These are phyloP conservation scores for Hassar affinis DNA, from an alignment of 2,113 vertebrate genomes.

Conservation along the genomic window DNA sequence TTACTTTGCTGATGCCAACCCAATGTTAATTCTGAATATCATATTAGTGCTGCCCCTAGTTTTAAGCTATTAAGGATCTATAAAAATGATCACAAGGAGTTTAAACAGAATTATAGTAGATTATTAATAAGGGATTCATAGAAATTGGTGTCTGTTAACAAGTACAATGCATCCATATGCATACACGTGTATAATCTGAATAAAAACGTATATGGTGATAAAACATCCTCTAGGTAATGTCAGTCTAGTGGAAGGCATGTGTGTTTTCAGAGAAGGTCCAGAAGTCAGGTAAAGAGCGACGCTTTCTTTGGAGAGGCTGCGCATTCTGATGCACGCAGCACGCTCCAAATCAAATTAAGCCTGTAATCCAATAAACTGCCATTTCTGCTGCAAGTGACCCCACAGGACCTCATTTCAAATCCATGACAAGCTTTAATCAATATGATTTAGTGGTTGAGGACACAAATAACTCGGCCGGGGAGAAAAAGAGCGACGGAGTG, in stretches of 20 bases:
- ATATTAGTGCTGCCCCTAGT: neutral
- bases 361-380: slow-evolving; percentile 65
- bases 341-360: slow-evolving; percentile 67
- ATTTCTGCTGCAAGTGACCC: slow-evolving; percentile 64
- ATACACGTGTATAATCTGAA: neutral
- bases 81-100: neutral
- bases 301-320: slow-evolving; percentile 33
- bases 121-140: neutral
- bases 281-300: slow-evolving; percentile 43
- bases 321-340: slow-evolving; percentile 57
- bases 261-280: slow-evolving; percentile 23
- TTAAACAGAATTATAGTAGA: neutral
- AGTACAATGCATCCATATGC: neutral
- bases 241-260: slow-evolving; percentile 10
- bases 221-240: slow-evolving; percentile 16
- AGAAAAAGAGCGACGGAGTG: slow-evolving; percentile 42
- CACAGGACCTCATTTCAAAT: slow-evolving; percentile 72
- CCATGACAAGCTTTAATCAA: slow-evolving; percentile 80
- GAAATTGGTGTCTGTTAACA: neutral
- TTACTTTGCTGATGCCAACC: neutral
- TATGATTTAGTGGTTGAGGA: slow-evolving; percentile 77
- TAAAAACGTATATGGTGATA: neutral
- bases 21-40: neutral
- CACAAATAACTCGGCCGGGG: slow-evolving; percentile 76
- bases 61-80: neutral